Conservation (phyloP, 1,140 invertebrate genomes). For the Thrips palmi region DNA sequence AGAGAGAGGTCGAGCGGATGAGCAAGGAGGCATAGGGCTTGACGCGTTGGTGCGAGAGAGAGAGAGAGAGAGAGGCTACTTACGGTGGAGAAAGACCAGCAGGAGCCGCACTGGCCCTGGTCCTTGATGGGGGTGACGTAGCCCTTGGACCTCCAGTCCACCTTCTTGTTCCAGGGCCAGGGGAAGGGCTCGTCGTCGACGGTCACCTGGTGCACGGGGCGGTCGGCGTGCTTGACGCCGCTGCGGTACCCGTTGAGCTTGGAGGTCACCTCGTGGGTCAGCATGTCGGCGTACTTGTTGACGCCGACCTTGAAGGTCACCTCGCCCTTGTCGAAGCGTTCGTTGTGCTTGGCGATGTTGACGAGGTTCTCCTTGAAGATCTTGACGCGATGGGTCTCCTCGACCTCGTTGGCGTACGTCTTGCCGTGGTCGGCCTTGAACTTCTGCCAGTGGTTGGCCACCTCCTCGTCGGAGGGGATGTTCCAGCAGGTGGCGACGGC, state of each 20-base stretch:
- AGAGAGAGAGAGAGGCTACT: slow-evolving; percentile 19
- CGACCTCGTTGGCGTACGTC: too few species aligned
- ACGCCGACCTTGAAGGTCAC: slow-evolving; percentile 3
- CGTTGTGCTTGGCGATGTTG: slow-evolving; percentile 8
- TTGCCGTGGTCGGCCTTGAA: too few species aligned
- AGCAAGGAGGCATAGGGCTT: too few species aligned
- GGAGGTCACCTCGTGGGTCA: too few species aligned
- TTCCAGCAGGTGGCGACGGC: too few species aligned
- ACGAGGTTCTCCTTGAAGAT: too few species aligned
- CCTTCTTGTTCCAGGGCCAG: too few species aligned
- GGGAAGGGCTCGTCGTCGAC: slow-evolving; percentile 14
- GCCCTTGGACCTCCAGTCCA: slow-evolving; percentile 40
- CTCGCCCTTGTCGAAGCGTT: slow-evolving; percentile 5
- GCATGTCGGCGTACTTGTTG: slow-evolving; percentile 7
- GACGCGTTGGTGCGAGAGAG: neutral
- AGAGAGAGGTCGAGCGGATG: neutral
- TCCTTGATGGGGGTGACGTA: slow-evolving; percentile 41
- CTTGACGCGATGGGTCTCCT: too few species aligned
- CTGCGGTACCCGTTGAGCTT: too few species aligned
- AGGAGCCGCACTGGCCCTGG: slow-evolving; percentile 70
- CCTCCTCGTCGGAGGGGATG: too few species aligned
- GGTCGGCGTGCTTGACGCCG: neutral
- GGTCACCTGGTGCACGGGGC: neutral
- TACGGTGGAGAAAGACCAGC: slow-evolving; percentile 82
- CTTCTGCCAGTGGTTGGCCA: too few species aligned